phyloP scores from a whole-genome alignment of 2,888 invertebrate species.

The Endomychus coccineus region DNA sequence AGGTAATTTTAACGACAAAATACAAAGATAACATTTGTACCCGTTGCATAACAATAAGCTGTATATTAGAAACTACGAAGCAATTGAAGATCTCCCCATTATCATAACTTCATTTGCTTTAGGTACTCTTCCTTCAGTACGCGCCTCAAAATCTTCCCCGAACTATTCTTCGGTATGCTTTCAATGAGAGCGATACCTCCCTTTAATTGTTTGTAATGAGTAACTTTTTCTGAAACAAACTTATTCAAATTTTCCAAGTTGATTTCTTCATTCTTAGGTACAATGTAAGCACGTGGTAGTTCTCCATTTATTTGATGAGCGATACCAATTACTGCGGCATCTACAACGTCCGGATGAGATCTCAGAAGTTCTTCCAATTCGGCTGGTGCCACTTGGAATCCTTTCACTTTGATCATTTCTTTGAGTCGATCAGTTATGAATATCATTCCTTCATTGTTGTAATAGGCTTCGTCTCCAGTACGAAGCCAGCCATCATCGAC shows the following conservation, averaged over 20 bases:
- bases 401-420: conserved; percentile 73
- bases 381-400: conserved; percentile 77
- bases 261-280: conserved; percentile 46
- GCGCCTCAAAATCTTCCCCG: conserved; percentile 55
- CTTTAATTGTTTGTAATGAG: conserved; percentile 64
- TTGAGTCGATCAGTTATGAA: conserved; percentile 71
- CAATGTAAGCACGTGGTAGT: conserved; percentile 67
- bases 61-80: too few relatives aligned
- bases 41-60: too few relatives aligned
- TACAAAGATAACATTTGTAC: too few relatives aligned
- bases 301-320: conserved; percentile 63
- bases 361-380: conserved; percentile 72
- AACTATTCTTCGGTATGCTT: conserved; percentile 50
- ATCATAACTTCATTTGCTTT: too few relatives aligned
- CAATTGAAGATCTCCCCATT: too few relatives aligned
- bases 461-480: conserved; percentile 54
- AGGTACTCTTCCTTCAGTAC: conserved; percentile 31
- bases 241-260: conserved; percentile 52
- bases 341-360: conserved; percentile 63
- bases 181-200: conserved; percentile 50
- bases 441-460: conserved; percentile 57
- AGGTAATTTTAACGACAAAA: too few relatives aligned
- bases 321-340: conserved; percentile 77
- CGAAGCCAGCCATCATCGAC: conserved; percentile 67
- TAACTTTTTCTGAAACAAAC: conserved; percentile 60